Evolutionary conservation across 2,888 invertebrate species (phyloP), one percentile per base, ranked within the genome.

Genomic region (Drosophila acutilabella): DNA sequence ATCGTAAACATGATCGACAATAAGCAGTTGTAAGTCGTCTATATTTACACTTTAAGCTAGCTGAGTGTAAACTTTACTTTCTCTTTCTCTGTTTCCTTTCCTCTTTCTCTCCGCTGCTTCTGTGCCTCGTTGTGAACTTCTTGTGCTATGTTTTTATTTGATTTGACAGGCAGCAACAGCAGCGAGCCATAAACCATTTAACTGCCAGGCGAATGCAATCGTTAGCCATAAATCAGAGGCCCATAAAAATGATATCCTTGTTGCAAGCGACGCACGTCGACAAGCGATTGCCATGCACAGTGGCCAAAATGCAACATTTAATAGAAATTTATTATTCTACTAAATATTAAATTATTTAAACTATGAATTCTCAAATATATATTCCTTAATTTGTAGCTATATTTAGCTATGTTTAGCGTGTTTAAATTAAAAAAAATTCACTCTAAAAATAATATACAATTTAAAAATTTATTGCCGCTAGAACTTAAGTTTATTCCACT

Each of bases 161-260:
- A 33, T 50, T 57, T 57, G 78, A 77, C 76, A 71, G 65, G 42
- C 67, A 60, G 33, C 42, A 33, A 18, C 54, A 56, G 38, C 56
- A 53, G 16, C 40, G 54, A 41, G 47, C 47, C 70, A 80, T 80
- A 77, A 76, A 73, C 57, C 78, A 81, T 78, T 70, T 82, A 80
- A 77, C 58, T 78, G 81, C 79, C 78, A 74, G 64, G 67, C 65
- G 58, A 84, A 64, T 73, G 85, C 85, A 85, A 81, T 82, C 82
- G 80, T 64, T 64, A 73, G 38, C 76, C 80, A 81, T 81, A 81
- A 81, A 81, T 81, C 81, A 82, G 77, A 30, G 68, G 44, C 53
- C 80, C 69, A 81, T 85, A 79, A 79, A 81, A 79, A 74, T 74
- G 57, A 74, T 74, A 74, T 74, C 74, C 73, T 62, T 38, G 18